Conservation (phyloP, 1,140 invertebrate species). For the Neodiprion fabricii region DNA sequence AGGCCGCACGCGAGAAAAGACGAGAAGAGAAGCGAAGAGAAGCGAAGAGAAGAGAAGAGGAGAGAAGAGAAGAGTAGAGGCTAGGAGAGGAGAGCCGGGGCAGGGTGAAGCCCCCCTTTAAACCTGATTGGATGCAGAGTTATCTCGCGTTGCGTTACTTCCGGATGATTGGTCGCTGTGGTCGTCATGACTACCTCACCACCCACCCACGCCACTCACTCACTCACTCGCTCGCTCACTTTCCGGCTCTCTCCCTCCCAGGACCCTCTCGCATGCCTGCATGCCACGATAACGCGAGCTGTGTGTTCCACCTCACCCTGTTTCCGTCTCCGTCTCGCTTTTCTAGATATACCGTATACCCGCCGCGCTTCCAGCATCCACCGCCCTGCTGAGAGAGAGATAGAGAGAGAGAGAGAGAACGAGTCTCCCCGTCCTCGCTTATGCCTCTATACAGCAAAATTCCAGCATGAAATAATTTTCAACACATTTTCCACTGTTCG, state of each 20-base stretch:
- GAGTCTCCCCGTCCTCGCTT: no score
- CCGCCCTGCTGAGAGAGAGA: slow-evolving; percentile 21
- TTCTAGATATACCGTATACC: slow-evolving; percentile 28
- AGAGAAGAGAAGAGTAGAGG: not conserved
- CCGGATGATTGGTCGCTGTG: slow-evolving; percentile 63
- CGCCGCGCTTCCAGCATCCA: slow-evolving; percentile 19
- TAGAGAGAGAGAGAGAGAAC: slow-evolving; percentile 22
- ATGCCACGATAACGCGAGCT: slow-evolving; percentile 39
- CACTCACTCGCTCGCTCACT: not conserved
- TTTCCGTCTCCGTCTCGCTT: slow-evolving; percentile 26
- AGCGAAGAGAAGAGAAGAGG: not conserved
- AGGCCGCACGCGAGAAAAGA: not conserved
- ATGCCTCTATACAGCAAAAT: not conserved
- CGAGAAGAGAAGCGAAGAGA: not conserved
- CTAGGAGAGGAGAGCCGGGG: slow-evolving; percentile 16
- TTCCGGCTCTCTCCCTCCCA: slow-evolving; percentile 26
- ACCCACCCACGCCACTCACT: slow-evolving; percentile 45
- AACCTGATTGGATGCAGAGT: slow-evolving; percentile 64
- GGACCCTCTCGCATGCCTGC: slow-evolving; percentile 33
- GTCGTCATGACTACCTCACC: slow-evolving; percentile 60
- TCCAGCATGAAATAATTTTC: slow-evolving; percentile 9
- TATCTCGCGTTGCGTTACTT: slow-evolving; percentile 63
- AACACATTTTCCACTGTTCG: slow-evolving; percentile 10
- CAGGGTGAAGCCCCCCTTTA: slow-evolving; percentile 46
- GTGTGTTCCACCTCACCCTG: slow-evolving; percentile 21